phyloP scores from a whole-genome alignment of 2,113 vertebrate genomes.

The Varanus komodoensis region DNA sequence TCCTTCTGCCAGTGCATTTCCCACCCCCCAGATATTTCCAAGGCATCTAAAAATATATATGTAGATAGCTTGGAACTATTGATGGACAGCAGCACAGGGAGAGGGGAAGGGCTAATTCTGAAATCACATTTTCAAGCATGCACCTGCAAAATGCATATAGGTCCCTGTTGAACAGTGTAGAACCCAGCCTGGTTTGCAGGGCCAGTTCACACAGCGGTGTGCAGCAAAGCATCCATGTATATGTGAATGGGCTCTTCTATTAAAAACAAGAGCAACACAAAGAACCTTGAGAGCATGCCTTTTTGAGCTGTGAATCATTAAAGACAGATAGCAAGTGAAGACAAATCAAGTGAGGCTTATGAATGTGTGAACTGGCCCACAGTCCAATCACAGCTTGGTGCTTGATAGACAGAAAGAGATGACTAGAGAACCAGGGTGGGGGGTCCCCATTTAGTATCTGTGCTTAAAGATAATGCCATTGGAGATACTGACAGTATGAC shows the following conservation, averaged over 20 bases:
- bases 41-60: conserved; percentile 39
- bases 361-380: background rate
- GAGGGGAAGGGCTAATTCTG: background rate
- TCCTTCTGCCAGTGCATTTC: conserved; percentile 22
- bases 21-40: conserved; percentile 38
- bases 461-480: too few species aligned
- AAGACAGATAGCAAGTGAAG: background rate
- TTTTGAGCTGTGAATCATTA: background rate
- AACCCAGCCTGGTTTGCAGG: background rate
- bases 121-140: conserved; percentile 31
- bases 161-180: background rate
- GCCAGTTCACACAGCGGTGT: background rate
- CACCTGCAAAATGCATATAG: conserved; percentile 14
- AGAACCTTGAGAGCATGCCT: background rate
- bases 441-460: background rate
- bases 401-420: background rate
- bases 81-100: background rate
- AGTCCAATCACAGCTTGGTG: background rate
- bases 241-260: background rate
- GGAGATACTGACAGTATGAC: background rate
- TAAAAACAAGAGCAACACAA: background rate
- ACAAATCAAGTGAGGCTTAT: background rate
- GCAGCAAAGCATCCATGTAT: background rate
- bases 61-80: conserved; percentile 51
- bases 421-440: background rate